Evolutionary conservation across 2,797 vertebrate species (phyloP).

Genomic region (Bradypodion ventrale): DNA sequence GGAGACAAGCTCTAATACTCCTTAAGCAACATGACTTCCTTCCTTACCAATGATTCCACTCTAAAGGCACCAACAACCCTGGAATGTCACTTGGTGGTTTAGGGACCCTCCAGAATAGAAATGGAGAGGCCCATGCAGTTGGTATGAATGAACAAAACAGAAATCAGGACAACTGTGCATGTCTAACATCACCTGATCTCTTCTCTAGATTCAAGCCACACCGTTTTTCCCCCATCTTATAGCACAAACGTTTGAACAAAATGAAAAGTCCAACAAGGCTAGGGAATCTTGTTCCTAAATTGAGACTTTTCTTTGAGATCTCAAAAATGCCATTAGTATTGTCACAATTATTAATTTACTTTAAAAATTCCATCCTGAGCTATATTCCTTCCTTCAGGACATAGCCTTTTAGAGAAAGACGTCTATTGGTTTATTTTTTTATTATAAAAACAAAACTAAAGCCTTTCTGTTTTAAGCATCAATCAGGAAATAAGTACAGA

Average conservation of each 20-base stretch:
- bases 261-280: background rate
- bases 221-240: background rate
- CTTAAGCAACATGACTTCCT: too few relatives aligned
- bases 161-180: background rate
- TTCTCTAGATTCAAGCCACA: background rate
- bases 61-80: background rate
- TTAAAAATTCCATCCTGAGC: background rate
- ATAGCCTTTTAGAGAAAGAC: background rate
- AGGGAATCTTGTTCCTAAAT: background rate
- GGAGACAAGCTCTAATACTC: too few relatives aligned
- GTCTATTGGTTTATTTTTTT: background rate
- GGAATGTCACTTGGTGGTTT: background rate
- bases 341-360: background rate
- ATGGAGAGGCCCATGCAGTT: background rate
- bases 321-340: background rate
- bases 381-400: background rate
- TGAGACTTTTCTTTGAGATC: background rate
- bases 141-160: background rate
- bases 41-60: background rate
- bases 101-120: background rate
- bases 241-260: background rate
- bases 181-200: too few relatives aligned
- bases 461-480: background rate
- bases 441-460: background rate
- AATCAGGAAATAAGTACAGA: background rate